Evolutionary conservation across 2,888 invertebrate species (phyloP).

Genomic region (Erebia palarica): DNA sequence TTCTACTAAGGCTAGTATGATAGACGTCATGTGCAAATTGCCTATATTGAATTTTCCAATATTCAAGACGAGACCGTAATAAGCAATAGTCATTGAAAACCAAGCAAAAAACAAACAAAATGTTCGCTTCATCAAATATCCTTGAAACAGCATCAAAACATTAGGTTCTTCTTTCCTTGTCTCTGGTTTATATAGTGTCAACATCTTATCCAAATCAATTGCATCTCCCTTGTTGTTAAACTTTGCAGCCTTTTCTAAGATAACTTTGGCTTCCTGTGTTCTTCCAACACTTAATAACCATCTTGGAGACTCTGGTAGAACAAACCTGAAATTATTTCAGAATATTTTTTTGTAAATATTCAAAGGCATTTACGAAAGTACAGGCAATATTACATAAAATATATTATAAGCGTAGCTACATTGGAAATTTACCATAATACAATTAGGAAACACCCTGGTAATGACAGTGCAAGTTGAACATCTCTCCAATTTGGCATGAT

Average conservation of each 20-base stretch:
- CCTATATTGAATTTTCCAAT: slow-evolving; percentile 88
- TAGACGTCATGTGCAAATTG: slow-evolving; percentile 88
- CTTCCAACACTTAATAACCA: slow-evolving; percentile 89
- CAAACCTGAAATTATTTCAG: slow-evolving; percentile 80
- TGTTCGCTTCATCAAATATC: slow-evolving; percentile 85
- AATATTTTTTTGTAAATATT: not conserved
- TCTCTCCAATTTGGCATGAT: slow-evolving; percentile 87
- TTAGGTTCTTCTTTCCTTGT: slow-evolving; percentile 76
- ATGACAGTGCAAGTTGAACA: slow-evolving; percentile 87
- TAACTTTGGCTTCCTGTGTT: slow-evolving; percentile 85
- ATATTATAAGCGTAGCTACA: not conserved
- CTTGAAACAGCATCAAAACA: slow-evolving; percentile 85
- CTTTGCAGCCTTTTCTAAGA: slow-evolving; percentile 85
- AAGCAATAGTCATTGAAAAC: slow-evolving; percentile 90
- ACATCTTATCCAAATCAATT: slow-evolving; percentile 86
- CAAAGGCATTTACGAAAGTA: not conserved
- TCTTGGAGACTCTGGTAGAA: slow-evolving; percentile 90
- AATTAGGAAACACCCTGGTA: slow-evolving; percentile 87
- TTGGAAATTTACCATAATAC: slow-evolving; percentile 83
- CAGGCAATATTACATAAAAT: not conserved
- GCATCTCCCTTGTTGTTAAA: slow-evolving; percentile 86
- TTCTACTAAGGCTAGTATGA: slow-evolving; percentile 89
- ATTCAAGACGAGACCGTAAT: slow-evolving; percentile 89
- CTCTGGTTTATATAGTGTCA: slow-evolving; percentile 78
- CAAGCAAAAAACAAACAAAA: slow-evolving; percentile 87